Conservation (phyloP, 2,113 vertebrate genomes). For the Probosciger aterrimus region DNA sequence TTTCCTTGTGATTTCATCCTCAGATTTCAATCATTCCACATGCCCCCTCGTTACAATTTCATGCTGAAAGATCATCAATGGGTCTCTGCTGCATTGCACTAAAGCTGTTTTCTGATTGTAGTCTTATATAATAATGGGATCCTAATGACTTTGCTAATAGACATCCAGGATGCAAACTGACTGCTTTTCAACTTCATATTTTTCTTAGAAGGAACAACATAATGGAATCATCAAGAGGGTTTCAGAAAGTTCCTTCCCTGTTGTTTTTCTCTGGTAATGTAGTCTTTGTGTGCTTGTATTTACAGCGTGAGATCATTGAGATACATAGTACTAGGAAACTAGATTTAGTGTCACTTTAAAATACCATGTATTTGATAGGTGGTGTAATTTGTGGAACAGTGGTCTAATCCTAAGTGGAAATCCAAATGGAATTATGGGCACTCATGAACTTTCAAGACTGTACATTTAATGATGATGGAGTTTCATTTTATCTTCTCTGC, state of each 20-base stretch:
- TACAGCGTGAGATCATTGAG: not conserved
- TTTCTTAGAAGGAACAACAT: not conserved
- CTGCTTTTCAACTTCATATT: not conserved
- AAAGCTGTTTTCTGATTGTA: not conserved
- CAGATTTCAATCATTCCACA: not conserved
- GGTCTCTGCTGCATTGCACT: not conserved
- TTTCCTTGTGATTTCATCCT: not conserved
- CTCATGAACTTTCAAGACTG: not conserved
- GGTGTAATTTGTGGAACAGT: not conserved
- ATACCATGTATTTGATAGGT: not conserved
- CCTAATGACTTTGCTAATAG: constrained; percentile 11
- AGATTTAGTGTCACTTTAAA: not conserved
- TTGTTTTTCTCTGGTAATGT: not conserved
- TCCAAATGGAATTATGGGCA: not conserved
- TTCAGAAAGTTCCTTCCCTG: not conserved
- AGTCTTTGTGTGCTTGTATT: not conserved
- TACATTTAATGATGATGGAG: not conserved
- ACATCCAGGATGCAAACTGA: not conserved
- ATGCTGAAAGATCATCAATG: not conserved
- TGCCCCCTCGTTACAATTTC: not conserved
- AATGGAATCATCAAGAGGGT: not conserved
- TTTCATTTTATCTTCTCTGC: not conserved
- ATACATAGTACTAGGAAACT: not conserved
- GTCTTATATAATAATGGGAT: not conserved
- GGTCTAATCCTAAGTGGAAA: constrained; percentile 15